phyloP scores from a whole-genome alignment of 1,140 invertebrate genomes.

The Rhyzopertha dominica region DNA sequence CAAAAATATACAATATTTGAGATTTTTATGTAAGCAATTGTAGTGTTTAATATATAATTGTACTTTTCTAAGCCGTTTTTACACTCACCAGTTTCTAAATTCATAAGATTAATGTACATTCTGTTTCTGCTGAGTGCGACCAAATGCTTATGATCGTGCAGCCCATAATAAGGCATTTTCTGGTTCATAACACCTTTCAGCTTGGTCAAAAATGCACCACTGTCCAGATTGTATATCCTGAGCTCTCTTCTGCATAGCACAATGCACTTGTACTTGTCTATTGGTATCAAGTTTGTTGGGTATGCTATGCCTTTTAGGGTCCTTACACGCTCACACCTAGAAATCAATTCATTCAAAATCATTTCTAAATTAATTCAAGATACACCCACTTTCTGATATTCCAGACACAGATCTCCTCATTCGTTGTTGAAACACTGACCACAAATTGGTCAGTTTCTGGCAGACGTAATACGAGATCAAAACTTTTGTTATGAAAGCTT shows the following conservation, averaged over 20 bases:
- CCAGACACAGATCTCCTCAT: slow-evolving; percentile 77
- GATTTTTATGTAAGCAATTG: neutral
- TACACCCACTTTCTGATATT: slow-evolving; percentile 57
- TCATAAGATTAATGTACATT: slow-evolving; percentile 89
- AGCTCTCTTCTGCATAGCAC: slow-evolving; percentile 77
- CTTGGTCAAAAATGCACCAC: slow-evolving; percentile 64
- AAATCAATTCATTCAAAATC: slow-evolving; percentile 1
- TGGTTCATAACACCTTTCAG: slow-evolving; percentile 87
- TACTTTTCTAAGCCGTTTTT: neutral
- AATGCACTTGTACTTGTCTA: slow-evolving; percentile 67
- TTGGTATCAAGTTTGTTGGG: slow-evolving; percentile 63
- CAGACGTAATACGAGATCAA: slow-evolving; percentile 54
- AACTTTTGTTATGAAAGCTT: too few species aligned
- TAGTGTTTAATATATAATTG: neutral
- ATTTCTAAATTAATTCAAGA: neutral
- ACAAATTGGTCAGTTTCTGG: slow-evolving; percentile 59
- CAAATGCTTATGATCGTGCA: slow-evolving; percentile 72
- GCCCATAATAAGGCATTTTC: slow-evolving; percentile 83
- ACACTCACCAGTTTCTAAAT: slow-evolving; percentile 60
- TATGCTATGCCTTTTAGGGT: slow-evolving; percentile 64
- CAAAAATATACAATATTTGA: neutral
- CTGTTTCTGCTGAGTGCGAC: slow-evolving; percentile 78
- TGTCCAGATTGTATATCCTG: slow-evolving; percentile 71
- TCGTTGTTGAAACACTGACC: slow-evolving; percentile 64
- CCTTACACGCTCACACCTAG: slow-evolving; percentile 56